Evolutionary conservation across 2,797 vertebrate species (phyloP), one percentile per base, ranked within the genome.

Genomic region (Schizopygopsis malacanthus): DNA sequence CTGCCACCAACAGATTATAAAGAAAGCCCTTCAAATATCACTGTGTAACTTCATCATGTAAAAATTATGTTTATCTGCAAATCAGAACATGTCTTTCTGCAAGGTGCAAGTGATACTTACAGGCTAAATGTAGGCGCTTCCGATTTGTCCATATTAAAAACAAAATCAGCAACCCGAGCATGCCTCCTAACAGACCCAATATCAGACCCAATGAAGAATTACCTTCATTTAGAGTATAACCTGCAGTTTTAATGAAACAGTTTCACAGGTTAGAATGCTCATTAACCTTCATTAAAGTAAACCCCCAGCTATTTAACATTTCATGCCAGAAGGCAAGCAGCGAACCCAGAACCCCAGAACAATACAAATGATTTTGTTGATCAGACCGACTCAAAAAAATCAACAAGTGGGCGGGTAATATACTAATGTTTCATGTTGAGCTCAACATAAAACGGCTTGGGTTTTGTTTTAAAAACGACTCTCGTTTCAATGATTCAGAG

Each of bases 121-220:
- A 75, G 33, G 12, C 47, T 12, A 81, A 70, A 45, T 50, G 45
- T 4, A 88, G 63, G 9, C 2, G 80, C 61, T 87, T 75, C 50
- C 85, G 81, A 0, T 90, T n/a, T 52, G 90, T 71, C 16, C 90
- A 18, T n/a, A 87, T 15, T 2, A 90, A 47, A n/a, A 90, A 0
- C 22, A 88, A 65, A 28, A 92, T 13, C 75, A 91, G 1, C 41
- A 93, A 28, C 72, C 84, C 0, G 6, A 90, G 2, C n/a, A 72
- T 28, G 0, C 65, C 92, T 13, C 93, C 8, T 5, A 86, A 41
- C 1, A 90, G 2, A 2, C 72, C 13, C 41, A 86, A 11, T 1
- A 41, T 37, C 3, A 10, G 2, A 10, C 0, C 7, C 47, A 12
- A 11, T 12, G 6, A 1, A n/a, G 7, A 6, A 25, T 8, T 37